Base-by-base conservation (phyloP, 1,140 invertebrate genomes). In the Meloidogyne floridensis region DNA sequence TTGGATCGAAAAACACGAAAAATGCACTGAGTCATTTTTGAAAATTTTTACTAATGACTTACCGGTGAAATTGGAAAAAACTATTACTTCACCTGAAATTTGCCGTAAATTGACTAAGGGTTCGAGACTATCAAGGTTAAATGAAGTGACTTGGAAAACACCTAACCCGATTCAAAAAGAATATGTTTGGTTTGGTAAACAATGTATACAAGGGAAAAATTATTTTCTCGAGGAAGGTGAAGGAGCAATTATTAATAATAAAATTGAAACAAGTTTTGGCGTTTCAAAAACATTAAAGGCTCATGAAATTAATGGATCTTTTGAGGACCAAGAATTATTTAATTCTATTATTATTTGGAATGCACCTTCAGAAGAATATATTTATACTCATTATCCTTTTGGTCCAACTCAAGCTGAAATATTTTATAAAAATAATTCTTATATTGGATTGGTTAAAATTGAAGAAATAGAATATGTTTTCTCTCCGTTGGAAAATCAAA, bases 401-500 rank as follows among this genome's bases (percentile, higher is more conserved):
- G 74, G 74, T 18, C 74, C 74, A 0, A 32, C 32, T 2, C 10
- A 9, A 8, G 59, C 42, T 3, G 74, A 75, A 51, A 75, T 75
- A 32, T 75, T 53, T 53, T 59, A 53, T 8, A 32, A 47, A 75
- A 75, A 51, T 10, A 59, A 54, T 54, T 54, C 53, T 54, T 2
- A 11, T 2, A 54, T 54, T 10, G 53, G 53, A 54, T 9, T 59
- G 3, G 42, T 75, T 2, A 32, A 56, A 13, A 32, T 75, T 18
- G 74, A 75, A 20, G 74, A 75, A 11, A 3, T 75, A 2, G 51
- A 75, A 13, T 75, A 75, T 10, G 59, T 59, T 7, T 75, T 75
- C 59, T 59, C 74, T 8, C 18, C 59, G n/a, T 56, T 53, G 18
- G 59, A 13, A 75, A 13, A 51, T 32, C 74, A 75, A 13, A 59